Percentiles rank a stretch among this genome's conserved stretches.
Evolutionary conservation across 1,140 invertebrate species (phyloP).

Genomic region (Ruditapes philippinarum): DNA sequence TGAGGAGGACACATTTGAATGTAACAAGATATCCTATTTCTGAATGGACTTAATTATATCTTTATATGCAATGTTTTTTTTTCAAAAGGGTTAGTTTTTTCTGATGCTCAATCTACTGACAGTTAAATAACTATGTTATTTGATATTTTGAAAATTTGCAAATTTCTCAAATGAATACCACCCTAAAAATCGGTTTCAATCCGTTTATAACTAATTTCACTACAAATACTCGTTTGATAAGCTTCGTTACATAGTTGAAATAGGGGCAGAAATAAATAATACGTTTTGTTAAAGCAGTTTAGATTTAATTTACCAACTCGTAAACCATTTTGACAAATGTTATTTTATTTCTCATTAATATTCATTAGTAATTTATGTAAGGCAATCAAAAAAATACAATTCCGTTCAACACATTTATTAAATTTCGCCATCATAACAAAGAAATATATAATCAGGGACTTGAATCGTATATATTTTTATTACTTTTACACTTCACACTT

Average conservation of each 20-base stretch:
- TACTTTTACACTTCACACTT: constrained; percentile 47
- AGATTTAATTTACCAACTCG: constrained; percentile 32
- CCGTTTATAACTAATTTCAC: constrained; percentile 27
- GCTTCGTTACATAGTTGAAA: neutral
- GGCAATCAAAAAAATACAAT: constrained; percentile 57
- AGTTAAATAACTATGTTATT: neutral
- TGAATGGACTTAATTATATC: too few species aligned
- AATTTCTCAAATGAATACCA: constrained; percentile 3
- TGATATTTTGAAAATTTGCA: constrained; percentile 7
- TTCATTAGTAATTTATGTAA: constrained; percentile 45
- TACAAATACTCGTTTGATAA: constrained; percentile 30
- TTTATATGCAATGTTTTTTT: too few species aligned
- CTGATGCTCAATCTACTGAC: too few species aligned
- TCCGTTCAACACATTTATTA: constrained; percentile 60
- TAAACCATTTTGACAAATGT: constrained; percentile 61
- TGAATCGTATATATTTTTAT: constrained; percentile 61
- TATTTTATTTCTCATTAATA: constrained; percentile 63
- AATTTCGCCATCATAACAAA: constrained; percentile 53
- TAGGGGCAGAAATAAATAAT: constrained; percentile 21
- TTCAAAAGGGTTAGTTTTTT: too few species aligned
- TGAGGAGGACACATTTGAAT: too few species aligned
- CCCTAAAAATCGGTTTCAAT: constrained; percentile 1
- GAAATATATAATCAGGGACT: constrained; percentile 50
- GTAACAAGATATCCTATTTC: too few species aligned
- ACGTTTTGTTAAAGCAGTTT: neutral